Evolutionary conservation across 1,140 invertebrate genomes (phyloP).

Genomic region (Pissodes strobi): DNA sequence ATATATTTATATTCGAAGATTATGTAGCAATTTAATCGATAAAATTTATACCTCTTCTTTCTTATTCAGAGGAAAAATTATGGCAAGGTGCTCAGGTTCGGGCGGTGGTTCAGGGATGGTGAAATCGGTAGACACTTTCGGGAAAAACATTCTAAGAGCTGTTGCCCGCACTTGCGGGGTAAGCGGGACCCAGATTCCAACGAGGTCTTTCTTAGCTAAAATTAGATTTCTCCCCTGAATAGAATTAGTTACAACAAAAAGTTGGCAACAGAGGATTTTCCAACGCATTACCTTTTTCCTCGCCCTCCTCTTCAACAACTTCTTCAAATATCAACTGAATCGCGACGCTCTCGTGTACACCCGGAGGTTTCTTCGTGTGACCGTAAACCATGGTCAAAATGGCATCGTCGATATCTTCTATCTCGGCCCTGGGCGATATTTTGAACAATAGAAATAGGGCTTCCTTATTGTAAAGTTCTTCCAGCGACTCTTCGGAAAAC

Average conservation of each 20-base stretch:
- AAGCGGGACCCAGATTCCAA: conserved; percentile 63
- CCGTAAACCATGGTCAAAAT: conserved; percentile 41
- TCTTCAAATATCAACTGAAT: conserved; percentile 41
- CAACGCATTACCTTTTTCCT: too few species aligned
- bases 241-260: not conserved
- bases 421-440: conserved; percentile 9
- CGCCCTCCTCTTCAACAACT: conserved; percentile 24
- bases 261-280: too few species aligned
- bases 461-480: conserved; percentile 34
- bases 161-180: conserved; percentile 63
- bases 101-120: conserved; percentile 61
- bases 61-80: conserved; percentile 64
- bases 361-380: conserved; percentile 34
- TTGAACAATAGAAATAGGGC: conserved; percentile 29
- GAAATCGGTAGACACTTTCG: conserved; percentile 59
- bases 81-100: conserved; percentile 61
- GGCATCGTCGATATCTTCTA: conserved; percentile 32
- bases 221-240: not conserved
- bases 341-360: conserved; percentile 44
- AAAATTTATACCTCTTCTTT: conserved; percentile 57
- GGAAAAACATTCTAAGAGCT: conserved; percentile 61
- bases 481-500: conserved; percentile 34
- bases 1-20: too few species aligned
- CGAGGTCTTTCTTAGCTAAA: conserved; percentile 13
- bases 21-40: too few species aligned